Percentiles rank a stretch among this genome's conserved stretches.
Evolutionary conservation across 1,140 invertebrate species (phyloP).

Genomic region (Scylla paramamosain): DNA sequence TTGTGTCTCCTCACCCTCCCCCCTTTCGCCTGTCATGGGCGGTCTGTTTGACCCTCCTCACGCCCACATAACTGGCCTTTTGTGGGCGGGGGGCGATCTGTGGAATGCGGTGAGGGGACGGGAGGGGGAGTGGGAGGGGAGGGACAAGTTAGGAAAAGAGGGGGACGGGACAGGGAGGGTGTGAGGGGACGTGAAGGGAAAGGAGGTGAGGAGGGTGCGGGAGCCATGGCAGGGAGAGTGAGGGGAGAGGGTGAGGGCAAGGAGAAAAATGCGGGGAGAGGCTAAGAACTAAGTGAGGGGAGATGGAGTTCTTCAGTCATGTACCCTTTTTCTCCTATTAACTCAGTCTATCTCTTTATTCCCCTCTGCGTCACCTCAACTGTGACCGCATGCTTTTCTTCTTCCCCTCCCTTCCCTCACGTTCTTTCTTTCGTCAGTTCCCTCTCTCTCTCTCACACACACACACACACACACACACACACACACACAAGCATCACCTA

Average conservation of each 20-base stretch:
- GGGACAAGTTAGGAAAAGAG: neutral
- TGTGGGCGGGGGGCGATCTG: constrained; percentile 24
- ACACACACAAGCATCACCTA: neutral
- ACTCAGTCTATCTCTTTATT: no score
- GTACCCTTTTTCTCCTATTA: no score
- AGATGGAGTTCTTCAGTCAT: neutral
- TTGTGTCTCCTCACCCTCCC: neutral
- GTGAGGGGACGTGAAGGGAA: neutral
- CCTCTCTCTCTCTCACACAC: neutral
- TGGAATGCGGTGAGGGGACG: neutral
- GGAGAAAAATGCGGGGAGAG: neutral
- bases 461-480: neutral
- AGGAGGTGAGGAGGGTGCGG: neutral
- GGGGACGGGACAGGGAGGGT: neutral
- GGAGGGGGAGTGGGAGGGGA: constrained; percentile 26
- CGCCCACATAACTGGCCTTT: constrained; percentile 30
- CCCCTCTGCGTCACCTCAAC: no score
- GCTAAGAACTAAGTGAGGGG: neutral
- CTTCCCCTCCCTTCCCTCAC: no score
- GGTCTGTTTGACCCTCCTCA: constrained; percentile 2
- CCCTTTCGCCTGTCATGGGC: neutral
- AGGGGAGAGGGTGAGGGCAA: no score
- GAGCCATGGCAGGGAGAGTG: no score
- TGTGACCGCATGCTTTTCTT: no score
- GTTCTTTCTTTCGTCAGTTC: neutral